phyloP scores from a whole-genome alignment of 2,113 vertebrate species.

The Acanthochromis polyacanthus region DNA sequence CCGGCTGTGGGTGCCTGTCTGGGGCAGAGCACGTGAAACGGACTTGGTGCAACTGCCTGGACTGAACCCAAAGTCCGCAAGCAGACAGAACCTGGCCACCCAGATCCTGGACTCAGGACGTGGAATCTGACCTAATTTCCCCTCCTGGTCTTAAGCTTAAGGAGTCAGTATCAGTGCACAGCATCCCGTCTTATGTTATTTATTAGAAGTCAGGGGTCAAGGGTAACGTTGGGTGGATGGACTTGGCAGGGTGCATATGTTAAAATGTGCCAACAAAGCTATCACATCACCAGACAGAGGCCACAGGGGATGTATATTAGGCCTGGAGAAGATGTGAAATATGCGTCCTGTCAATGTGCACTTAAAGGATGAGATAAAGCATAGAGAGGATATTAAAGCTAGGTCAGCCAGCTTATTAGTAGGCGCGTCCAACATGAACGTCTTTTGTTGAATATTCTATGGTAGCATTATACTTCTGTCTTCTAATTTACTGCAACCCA shows the following conservation, averaged over 20 bases:
- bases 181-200: not conserved
- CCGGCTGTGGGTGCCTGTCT: not conserved
- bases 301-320: conserved; percentile 7
- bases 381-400: not conserved
- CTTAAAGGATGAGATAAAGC: conserved; percentile 1
- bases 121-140: conserved; percentile 46
- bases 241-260: conserved; percentile 17
- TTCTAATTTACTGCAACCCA: not conserved
- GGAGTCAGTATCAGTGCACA: conserved; percentile 4
- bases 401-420: too few species aligned
- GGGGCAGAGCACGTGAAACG: conserved; percentile 25
- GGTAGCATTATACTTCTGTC: not conserved
- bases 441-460: not conserved
- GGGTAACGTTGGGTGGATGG: not conserved
- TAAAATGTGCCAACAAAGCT: conserved; percentile 17
- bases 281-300: conserved; percentile 8
- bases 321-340: not conserved
- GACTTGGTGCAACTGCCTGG: conserved; percentile 1
- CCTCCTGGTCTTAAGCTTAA: conserved; percentile 3
- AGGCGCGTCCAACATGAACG: not conserved
- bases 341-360: not conserved
- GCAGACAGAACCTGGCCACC: conserved; percentile 32
- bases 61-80: conserved; percentile 20
- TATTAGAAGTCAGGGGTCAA: conserved; percentile 15
- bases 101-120: conserved; percentile 19